Evolutionary conservation across 2,888 invertebrate genomes (phyloP).

Genomic region (Colostygia pectinataria): DNA sequence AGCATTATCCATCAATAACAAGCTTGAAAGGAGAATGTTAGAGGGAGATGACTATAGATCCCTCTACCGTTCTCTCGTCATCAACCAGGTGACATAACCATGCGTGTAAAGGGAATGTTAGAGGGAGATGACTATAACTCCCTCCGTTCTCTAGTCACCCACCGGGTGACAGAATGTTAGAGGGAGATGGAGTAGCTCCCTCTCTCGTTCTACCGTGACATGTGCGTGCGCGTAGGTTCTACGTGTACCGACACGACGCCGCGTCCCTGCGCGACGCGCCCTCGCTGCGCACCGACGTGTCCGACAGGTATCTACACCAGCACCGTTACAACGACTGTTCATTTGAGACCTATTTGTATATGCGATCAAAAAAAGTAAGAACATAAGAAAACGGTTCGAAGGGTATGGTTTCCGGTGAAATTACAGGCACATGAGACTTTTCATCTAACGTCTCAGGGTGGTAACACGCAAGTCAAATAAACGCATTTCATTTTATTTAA

Average conservation of each 20-base stretch:
- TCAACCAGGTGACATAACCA: too few species aligned
- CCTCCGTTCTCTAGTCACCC: too few species aligned
- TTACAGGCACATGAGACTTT: too few species aligned
- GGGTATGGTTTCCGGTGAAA: too few species aligned
- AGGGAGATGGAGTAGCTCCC: not conserved
- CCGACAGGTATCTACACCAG: constrained; percentile 79
- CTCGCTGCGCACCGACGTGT: constrained; percentile 66
- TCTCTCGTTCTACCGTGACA: not conserved
- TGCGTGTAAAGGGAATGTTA: not conserved
- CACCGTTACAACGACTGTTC: too few species aligned
- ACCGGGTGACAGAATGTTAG: not conserved
- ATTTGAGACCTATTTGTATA: too few species aligned
- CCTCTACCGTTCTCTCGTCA: not conserved
- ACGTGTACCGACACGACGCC: constrained; percentile 41
- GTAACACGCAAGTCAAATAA: too few species aligned
- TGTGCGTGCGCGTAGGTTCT: constrained; percentile 41
- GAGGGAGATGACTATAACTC: not conserved
- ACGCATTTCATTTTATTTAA: too few species aligned
- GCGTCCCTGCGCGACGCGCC: constrained; percentile 59
- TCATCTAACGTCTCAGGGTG: too few species aligned
- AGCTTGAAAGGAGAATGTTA: not conserved
- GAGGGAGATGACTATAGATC: not conserved
- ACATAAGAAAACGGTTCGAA: too few species aligned
- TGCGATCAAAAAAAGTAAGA: too few species aligned
- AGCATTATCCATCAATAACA: too few species aligned